phyloP scores from a whole-genome alignment of 2,888 invertebrate species.

The Cryptus armator region DNA sequence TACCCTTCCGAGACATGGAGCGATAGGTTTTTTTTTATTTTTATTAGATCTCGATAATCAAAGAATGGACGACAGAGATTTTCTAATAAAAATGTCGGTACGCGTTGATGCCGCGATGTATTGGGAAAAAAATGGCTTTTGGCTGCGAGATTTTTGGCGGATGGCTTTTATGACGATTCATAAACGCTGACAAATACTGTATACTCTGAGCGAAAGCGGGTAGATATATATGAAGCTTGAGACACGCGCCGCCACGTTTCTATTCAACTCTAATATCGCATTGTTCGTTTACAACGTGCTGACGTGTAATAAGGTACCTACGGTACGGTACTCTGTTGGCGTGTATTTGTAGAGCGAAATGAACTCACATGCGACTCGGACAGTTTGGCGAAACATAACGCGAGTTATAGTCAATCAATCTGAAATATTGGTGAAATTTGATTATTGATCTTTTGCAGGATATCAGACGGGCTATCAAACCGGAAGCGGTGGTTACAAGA shows the following conservation, averaged over 20 bases:
- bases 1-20: not conserved
- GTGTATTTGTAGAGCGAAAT: slow-evolving; percentile 40
- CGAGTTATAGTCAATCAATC: not conserved
- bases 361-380: slow-evolving; percentile 45
- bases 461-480: slow-evolving; percentile 78
- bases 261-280: slow-evolving; percentile 76
- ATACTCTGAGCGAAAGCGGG: slow-evolving; percentile 56
- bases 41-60: no score
- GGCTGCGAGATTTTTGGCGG: slow-evolving; percentile 17
- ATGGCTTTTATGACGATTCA: slow-evolving; percentile 79
- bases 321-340: slow-evolving; percentile 25
- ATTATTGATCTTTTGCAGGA: slow-evolving; percentile 71
- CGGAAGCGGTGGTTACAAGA: slow-evolving; percentile 69
- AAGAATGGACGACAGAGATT: no score
- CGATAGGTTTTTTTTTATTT: no score
- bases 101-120: not conserved
- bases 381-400: slow-evolving; percentile 34
- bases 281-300: slow-evolving; percentile 68
- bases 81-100: not conserved
- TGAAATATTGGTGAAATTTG: not conserved
- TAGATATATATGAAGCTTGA: slow-evolving; percentile 71
- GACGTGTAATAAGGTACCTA: slow-evolving; percentile 46
- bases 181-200: slow-evolving; percentile 80
- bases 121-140: not conserved
- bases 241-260: slow-evolving; percentile 84